phyloP scores from a whole-genome alignment of 2,797 vertebrate species.

The Astyanax mexicanus region DNA sequence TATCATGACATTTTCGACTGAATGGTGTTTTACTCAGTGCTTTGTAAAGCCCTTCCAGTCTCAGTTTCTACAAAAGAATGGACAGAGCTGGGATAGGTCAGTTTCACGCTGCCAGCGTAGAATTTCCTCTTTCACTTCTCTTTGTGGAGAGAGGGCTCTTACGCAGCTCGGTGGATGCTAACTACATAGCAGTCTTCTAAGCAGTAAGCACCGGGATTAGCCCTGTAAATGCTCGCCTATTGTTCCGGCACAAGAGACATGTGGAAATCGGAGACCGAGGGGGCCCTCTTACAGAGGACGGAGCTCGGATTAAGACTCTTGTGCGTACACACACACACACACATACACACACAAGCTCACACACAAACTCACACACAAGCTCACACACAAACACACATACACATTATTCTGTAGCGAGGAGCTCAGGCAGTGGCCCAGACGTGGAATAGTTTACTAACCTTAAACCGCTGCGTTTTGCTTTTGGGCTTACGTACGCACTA shows the following conservation, averaged over 20 bases:
- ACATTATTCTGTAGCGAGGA: constrained; percentile 30
- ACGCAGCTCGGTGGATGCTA: constrained; percentile 22
- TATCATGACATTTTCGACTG: too few species aligned
- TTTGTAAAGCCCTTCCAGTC: neutral
- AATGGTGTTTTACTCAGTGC: neutral
- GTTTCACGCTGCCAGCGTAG: constrained; percentile 1
- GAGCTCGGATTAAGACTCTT: constrained; percentile 38
- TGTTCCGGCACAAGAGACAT: constrained; percentile 34
- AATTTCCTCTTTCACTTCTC: neutral
- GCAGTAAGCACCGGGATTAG: constrained; percentile 49
- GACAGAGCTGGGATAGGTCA: neutral
- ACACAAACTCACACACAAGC: constrained; percentile 16
- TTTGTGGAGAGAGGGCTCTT: constrained; percentile 4
- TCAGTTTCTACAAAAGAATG: neutral
- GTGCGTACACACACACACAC: too few species aligned
- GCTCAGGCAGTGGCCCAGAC: constrained; percentile 35
- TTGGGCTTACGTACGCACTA: constrained; percentile 4
- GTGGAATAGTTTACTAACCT: constrained; percentile 45
- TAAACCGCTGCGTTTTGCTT: constrained; percentile 1
- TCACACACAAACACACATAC: constrained; percentile 7
- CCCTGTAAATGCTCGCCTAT: constrained; percentile 37
- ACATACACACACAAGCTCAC: constrained; percentile 10
- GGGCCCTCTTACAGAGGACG: constrained; percentile 30
- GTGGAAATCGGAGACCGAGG: constrained; percentile 45
- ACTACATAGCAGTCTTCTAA: constrained; percentile 34